These are phyloP conservation scores for Hoplostethus mediterraneus DNA, from an alignment of 2,797 vertebrate genomes.

Conservation along the genomic window DNA sequence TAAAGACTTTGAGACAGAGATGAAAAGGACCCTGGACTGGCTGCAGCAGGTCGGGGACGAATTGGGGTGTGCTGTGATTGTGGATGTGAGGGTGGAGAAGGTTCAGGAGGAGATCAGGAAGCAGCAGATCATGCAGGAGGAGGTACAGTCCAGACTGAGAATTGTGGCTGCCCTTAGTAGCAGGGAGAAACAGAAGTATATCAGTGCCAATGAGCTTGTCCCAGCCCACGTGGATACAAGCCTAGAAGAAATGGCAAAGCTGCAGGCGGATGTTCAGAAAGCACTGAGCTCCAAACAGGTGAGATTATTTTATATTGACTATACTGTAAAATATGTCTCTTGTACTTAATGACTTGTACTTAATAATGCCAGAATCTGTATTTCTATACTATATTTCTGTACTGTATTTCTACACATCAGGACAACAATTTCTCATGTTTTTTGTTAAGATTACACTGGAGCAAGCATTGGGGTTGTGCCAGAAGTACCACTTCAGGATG, in stretches of 20 bases:
- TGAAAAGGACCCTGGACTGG: constrained; percentile 92
- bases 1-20: constrained; percentile 96
- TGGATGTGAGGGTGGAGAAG: constrained; percentile 90
- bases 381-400: neutral
- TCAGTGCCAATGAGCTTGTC: constrained; percentile 92
- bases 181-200: constrained; percentile 91
- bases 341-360: too few species aligned
- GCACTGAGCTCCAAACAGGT: constrained; percentile 91
- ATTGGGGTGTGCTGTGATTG: constrained; percentile 84
- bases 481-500: constrained; percentile 92
- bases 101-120: constrained; percentile 97
- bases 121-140: constrained; percentile 96
- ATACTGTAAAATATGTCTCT: neutral
- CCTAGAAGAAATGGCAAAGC: constrained; percentile 90
- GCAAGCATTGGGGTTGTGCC: constrained; percentile 88
- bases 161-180: constrained; percentile 94
- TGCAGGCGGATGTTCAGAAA: constrained; percentile 91
- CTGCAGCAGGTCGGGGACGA: constrained; percentile 90
- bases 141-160: constrained; percentile 94
- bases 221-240: constrained; percentile 89
- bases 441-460: constrained; percentile 88
- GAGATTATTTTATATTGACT: constrained; percentile 41
- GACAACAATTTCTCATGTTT: fast-evolving
- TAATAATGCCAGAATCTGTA: neutral
- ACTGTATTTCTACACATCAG: neutral